Evolutionary conservation across 2,797 vertebrate genomes (phyloP), one percentile per base, ranked within the genome.

Genomic region (Falco peregrinus): DNA sequence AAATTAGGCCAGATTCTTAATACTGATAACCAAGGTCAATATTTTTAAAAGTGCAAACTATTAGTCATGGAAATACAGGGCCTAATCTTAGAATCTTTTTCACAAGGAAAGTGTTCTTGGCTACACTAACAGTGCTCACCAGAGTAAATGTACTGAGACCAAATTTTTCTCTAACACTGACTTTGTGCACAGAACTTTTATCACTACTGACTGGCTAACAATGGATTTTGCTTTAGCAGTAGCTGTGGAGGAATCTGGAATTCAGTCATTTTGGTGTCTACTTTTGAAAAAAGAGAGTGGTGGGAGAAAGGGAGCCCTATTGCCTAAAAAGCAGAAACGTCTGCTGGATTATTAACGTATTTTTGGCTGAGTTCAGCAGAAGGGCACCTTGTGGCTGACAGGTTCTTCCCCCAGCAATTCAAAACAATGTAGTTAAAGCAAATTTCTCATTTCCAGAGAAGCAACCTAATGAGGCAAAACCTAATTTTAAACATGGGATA

Each of bases 321-420:
- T 97, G 95, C 93, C 93, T 96, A 92, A 97, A 97, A 97, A 95
- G 78, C 95, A 96, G 95, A 96, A 97, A 96, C 95, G 97, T 97
- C 97, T 97, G 95, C 96, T 97, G 90, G 92, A 96, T 97, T 97
- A 97, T 96, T 97, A 98, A 95, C 94, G 94, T 90, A 73, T 97
- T 98, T 97, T 97, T 96, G 96, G 92, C 96, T 95, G 96, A 97
- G 96, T 97, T 98, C 96, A 98, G 93, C 97, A 96, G 95, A 91
- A 84, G 95, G 95, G 95, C 96, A 97, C 91, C 91, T 98, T 97
- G 93, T 89, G 83, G 95, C 90, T 96, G 96, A 97, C 90, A 96
- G 95, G 95, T 92, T 95, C 93, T 94, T 97, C 92, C 95, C 89
- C 89, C 91, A 97, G 97, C 94, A 94, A 97, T 97, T 96, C 94